Base-by-base conservation (phyloP, 2,797 vertebrate genomes). In the Buphagus erythrorhynchus region DNA sequence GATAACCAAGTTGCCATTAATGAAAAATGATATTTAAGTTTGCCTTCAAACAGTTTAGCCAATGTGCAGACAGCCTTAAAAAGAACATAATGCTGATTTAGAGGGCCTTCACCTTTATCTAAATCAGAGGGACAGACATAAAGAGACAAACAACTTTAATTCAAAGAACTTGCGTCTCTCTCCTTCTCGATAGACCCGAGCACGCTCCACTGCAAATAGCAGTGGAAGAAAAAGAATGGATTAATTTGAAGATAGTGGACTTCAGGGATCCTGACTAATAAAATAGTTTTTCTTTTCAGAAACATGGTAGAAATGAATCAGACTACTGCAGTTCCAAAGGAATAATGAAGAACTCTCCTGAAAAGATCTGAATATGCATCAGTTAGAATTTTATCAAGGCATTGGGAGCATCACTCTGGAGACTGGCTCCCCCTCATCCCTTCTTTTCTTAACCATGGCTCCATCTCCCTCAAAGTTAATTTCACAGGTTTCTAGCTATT, bases 101-200 rank as follows among this genome's bases (percentile, higher is more conserved):
- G 76, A 20, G 0, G 4, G 65, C 61, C 57, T 90, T 83, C 85
- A 91, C 68, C 65, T 81, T 88, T 68, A 68, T 87, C 88, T 83
- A 72, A 93, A 91, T 80, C 62, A 91, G 54, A 88, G 49, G 65
- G 28, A 58, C 58, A 88, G 88, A 90, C 90, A 69, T 55, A 81
- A 80, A 78, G 68, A 86, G 82, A 85, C 78, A 93, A 92, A 89
- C 52, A 95, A 73, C 74, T 95, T 93, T 51, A 97, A 91, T 74
- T 54, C 65, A 74, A 52, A 91, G 75, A 69, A 43, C 38, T 48
- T 40, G 24, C 8, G 31, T 52, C 35, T 38, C 81, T 92, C 51
- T 79, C 75, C 52, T 38, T 76, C 87, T 77, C 33, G 3, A 91
- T 0, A 82, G 85, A 94, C 21, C 48, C 16, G 6, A 81, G 76